These are phyloP conservation scores for Drosophila sulfurigaster DNA, from an alignment of 1,140 invertebrate genomes.

Conservation along the genomic window DNA sequence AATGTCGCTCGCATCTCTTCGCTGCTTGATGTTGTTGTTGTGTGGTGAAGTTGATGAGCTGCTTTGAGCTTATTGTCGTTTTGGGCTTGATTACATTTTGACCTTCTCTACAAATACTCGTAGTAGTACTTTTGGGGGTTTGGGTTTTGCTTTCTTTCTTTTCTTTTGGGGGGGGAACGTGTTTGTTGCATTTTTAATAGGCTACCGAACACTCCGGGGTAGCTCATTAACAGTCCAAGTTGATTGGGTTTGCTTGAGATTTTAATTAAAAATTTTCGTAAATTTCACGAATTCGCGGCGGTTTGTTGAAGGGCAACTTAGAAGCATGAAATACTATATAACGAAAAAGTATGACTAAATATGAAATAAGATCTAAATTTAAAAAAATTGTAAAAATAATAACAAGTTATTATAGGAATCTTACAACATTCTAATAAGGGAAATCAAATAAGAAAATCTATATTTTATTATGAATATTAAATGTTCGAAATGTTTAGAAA, in stretches of 20 bases:
- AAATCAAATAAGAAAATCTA: no score
- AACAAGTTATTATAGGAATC: no score
- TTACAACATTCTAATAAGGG: no score
- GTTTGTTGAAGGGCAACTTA: neutral
- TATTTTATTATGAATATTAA: no score
- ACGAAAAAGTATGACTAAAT: neutral
- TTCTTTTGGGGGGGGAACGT: constrained; percentile 50
- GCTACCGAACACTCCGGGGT: constrained; percentile 57
- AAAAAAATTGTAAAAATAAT: no score
- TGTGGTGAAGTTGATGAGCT: constrained; percentile 64
- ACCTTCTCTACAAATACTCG: constrained; percentile 58
- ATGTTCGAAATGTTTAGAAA: no score
- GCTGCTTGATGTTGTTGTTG: constrained; percentile 7
- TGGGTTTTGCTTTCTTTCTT: constrained; percentile 27
- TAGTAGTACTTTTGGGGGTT: constrained; percentile 10
- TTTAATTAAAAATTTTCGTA: constrained; percentile 66
- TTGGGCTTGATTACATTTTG: constrained; percentile 72
- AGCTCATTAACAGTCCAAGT: constrained; percentile 75
- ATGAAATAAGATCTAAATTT: no score
- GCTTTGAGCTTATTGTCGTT: constrained; percentile 44
- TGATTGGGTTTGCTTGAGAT: constrained; percentile 41
- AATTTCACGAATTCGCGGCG: neutral
- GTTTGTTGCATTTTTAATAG: constrained; percentile 79
- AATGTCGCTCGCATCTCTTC: neutral
- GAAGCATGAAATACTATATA: neutral